Percentiles rank a stretch among this genome's conserved stretches.
Evolutionary conservation across 2,797 vertebrate genomes (phyloP).

Genomic region (Hipposideros larvatus): DNA sequence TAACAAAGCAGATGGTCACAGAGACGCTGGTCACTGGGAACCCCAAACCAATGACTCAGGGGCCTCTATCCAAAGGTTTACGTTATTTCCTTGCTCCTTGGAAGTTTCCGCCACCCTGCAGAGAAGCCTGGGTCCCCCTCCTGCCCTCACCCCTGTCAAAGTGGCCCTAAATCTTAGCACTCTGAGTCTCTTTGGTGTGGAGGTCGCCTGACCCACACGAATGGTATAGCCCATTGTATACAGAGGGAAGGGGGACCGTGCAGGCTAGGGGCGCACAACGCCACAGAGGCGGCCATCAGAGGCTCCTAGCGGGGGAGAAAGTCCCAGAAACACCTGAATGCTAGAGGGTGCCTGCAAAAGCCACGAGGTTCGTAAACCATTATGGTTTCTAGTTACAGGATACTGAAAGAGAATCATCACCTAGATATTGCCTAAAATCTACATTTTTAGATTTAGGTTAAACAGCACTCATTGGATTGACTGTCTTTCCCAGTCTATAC

Average conservation of each 20-base stretch:
- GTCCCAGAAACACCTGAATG: background rate
- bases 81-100: background rate
- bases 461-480: background rate
- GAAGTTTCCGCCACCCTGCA: background rate
- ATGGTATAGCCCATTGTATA: background rate
- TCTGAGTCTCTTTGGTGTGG: background rate
- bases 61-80: background rate
- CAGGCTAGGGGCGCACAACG: background rate
- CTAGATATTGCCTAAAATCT: background rate
- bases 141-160: background rate
- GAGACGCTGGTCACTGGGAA: background rate
- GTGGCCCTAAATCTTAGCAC: constrained; percentile 29
- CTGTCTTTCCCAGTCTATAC: background rate
- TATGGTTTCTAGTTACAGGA: rapidly evolving
- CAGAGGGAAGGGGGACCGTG: background rate
- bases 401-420: background rate
- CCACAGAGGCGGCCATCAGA: background rate
- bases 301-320: background rate
- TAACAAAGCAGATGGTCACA: background rate
- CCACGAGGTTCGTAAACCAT: background rate
- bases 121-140: background rate
- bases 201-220: background rate
- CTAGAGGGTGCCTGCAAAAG: background rate
- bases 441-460: background rate
- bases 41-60: background rate